These are phyloP conservation scores for Trachymyrmex cornetzi DNA, from an alignment of 1,140 invertebrate genomes.

Conservation along the genomic window DNA sequence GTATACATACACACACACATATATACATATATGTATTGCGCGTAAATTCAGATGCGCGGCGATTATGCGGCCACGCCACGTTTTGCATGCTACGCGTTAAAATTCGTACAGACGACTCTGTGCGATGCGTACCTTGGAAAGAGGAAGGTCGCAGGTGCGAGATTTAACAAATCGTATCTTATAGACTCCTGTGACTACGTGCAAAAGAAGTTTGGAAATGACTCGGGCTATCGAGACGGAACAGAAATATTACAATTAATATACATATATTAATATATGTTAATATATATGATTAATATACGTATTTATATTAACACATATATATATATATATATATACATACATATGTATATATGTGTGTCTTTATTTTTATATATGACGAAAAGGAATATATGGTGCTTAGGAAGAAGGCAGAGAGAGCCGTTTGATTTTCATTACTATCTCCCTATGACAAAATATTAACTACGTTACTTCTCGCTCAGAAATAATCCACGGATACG, in stretches of 20 bases:
- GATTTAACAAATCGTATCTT: constrained; percentile 33
- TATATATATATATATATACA: no score
- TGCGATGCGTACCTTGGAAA: constrained; percentile 48
- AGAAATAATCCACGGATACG: constrained; percentile 22
- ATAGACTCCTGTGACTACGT: not conserved
- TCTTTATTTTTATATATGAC: not conserved
- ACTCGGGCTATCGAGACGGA: not conserved
- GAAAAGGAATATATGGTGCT: not conserved
- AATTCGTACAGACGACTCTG: constrained; percentile 60
- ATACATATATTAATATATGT: not conserved
- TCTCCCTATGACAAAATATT: not conserved
- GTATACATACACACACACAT: not conserved
- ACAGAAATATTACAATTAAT: not conserved
- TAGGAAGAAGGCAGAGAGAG: not conserved
- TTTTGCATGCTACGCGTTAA: constrained; percentile 63
- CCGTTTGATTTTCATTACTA: not conserved
- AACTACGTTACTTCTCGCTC: constrained; percentile 2
- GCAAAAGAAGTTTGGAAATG: not conserved
- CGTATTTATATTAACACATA: no score
- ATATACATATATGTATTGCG: constrained; percentile 1
- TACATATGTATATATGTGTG: no score
- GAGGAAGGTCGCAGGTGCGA: constrained; percentile 51
- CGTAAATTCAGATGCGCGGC: constrained; percentile 49
- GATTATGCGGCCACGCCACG: constrained; percentile 35
- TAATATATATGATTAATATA: not conserved